phyloP scores from a whole-genome alignment of 2,797 vertebrate genomes.

The Rhinatrema bivittatum region DNA sequence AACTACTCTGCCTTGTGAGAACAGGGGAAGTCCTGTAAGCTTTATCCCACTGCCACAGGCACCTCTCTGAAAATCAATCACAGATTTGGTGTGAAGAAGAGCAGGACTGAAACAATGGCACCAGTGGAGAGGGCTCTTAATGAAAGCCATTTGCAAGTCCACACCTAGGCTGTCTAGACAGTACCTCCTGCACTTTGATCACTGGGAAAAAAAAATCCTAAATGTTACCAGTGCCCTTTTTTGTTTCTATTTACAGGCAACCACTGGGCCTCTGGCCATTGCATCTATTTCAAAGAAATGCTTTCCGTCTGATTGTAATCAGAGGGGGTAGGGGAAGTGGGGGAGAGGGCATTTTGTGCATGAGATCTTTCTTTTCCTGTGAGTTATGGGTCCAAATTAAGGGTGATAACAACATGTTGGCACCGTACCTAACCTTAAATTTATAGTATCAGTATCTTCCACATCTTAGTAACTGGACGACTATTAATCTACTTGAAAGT shows the following conservation, averaged over 20 bases:
- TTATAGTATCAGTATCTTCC: too few relatives aligned
- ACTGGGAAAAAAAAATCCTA: slow-evolving; percentile 52
- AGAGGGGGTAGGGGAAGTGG: slow-evolving; percentile 38
- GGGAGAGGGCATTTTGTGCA: slow-evolving; percentile 34
- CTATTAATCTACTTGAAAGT: slow-evolving; percentile 21
- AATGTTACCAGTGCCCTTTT: slow-evolving; percentile 60
- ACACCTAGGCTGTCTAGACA: slow-evolving; percentile 69
- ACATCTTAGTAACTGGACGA: slow-evolving; percentile 17
- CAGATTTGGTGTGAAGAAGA: slow-evolving; percentile 68
- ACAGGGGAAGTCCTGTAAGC: slow-evolving; percentile 64
- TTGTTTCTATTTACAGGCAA: slow-evolving; percentile 48
- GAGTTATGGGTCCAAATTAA: slow-evolving; percentile 12
- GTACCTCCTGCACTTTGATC: slow-evolving; percentile 66
- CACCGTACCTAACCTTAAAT: too few relatives aligned
- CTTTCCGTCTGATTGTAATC: slow-evolving; percentile 82
- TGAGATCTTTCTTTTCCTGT: slow-evolving; percentile 25
- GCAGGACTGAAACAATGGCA: slow-evolving; percentile 55
- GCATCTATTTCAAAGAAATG: slow-evolving; percentile 74
- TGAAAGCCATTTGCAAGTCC: slow-evolving; percentile 71
- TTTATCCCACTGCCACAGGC: slow-evolving; percentile 69
- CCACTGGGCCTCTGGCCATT: slow-evolving; percentile 61
- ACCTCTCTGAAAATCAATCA: slow-evolving; percentile 83
- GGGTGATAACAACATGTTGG: not conserved
- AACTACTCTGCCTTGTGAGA: slow-evolving; percentile 59
- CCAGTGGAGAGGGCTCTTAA: slow-evolving; percentile 53